Percentiles rank a stretch among this genome's conserved stretches.
These are phyloP conservation scores for Ommatoiulus sabulosus DNA, from an alignment of 2,888 invertebrate genomes.

Conservation along the genomic window DNA sequence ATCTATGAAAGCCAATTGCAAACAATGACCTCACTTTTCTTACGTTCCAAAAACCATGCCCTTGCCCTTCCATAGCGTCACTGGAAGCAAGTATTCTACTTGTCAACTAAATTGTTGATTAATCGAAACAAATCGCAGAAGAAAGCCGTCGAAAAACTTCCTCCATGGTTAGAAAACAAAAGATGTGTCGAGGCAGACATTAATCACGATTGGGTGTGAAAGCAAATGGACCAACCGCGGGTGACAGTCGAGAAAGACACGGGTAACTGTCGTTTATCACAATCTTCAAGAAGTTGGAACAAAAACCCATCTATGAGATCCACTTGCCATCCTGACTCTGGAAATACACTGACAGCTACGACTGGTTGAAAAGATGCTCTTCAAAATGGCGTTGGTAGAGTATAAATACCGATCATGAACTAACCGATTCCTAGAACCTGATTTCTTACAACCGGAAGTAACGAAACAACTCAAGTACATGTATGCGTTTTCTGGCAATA, in stretches of 20 bases:
- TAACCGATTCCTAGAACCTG: too few relatives aligned
- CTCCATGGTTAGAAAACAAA: slow-evolving; percentile 3
- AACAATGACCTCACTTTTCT: neutral
- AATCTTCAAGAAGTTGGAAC: slow-evolving; percentile 42
- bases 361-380: neutral
- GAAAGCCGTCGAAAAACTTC: neutral
- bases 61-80: neutral
- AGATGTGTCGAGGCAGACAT: slow-evolving; percentile 50
- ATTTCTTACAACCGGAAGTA: too few relatives aligned
- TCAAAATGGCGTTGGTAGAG: neutral
- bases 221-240: slow-evolving; percentile 44
- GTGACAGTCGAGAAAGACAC: slow-evolving; percentile 41
- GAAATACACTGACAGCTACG: neutral
- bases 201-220: slow-evolving; percentile 49
- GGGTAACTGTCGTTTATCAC: slow-evolving; percentile 54
- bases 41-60: neutral
- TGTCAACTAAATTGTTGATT: slow-evolving; percentile 50
- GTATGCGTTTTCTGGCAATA: too few relatives aligned
- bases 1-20: neutral
- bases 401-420: too few relatives aligned
- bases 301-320: neutral
- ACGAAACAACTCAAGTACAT: too few relatives aligned
- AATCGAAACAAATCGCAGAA: slow-evolving; percentile 50
- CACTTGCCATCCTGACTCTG: neutral
- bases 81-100: slow-evolving; percentile 1